Evolutionary conservation across 2,797 vertebrate genomes (phyloP).

Genomic region (Anguilla pacifica): DNA sequence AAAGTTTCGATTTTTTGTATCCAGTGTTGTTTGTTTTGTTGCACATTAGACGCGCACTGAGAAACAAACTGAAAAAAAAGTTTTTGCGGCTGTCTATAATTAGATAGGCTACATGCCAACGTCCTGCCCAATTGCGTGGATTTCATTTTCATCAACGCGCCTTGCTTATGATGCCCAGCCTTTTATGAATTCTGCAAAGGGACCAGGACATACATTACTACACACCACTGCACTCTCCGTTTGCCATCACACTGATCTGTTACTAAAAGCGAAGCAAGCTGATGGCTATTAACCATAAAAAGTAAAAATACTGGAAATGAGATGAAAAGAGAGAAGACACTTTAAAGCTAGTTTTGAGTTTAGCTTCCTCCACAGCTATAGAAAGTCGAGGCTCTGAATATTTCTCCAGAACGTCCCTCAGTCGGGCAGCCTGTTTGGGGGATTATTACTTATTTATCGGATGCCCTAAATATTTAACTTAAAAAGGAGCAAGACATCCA

Average conservation of each 20-base stretch:
- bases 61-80: neutral
- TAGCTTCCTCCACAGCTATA: constrained; percentile 41
- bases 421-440: constrained; percentile 46
- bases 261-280: neutral
- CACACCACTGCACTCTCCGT: too few relatives aligned
- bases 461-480: constrained; percentile 61
- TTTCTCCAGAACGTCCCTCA: constrained; percentile 32
- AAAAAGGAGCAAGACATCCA: constrained; percentile 37
- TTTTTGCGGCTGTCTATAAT: neutral
- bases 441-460: constrained; percentile 69
- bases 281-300: neutral
- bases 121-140: neutral
- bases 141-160: neutral
- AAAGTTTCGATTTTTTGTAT: neutral
- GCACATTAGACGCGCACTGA: neutral
- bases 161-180: neutral
- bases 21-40: neutral
- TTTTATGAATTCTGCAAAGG: neutral
- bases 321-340: constrained; percentile 41
- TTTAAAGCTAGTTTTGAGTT: constrained; percentile 51
- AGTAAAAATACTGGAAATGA: neutral
- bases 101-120: neutral
- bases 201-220: neutral
- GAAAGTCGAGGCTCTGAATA: constrained; percentile 17
- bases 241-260: neutral